Evolutionary conservation across 2,797 vertebrate species (phyloP).

Genomic region (Cyclura pinguis): DNA sequence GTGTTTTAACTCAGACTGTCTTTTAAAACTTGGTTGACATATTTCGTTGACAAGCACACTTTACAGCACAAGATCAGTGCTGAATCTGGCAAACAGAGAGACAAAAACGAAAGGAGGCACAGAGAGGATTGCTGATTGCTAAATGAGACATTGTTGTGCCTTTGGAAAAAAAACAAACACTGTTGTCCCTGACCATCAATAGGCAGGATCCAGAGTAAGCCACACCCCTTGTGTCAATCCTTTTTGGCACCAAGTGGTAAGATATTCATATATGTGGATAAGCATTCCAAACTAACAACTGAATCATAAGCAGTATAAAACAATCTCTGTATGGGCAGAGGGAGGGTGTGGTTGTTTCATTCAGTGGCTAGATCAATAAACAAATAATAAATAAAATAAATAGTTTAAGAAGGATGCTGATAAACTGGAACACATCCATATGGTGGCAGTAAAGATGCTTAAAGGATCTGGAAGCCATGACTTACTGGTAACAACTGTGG

Average conservation of each 20-base stretch:
- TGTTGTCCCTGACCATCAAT: conserved; percentile 55
- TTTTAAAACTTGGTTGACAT: conserved; percentile 85
- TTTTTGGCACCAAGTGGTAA: neutral
- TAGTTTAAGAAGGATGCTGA: no score
- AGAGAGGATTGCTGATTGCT: conserved; percentile 62
- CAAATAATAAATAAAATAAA: no score
- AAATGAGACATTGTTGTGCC: conserved; percentile 70
- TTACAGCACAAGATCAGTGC: conserved; percentile 80
- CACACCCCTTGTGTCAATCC: conserved; percentile 12
- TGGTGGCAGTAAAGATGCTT: no score
- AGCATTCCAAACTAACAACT: neutral
- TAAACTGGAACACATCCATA: no score
- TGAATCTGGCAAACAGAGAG: conserved; percentile 72
- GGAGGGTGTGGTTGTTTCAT: no score
- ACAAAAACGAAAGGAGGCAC: conserved; percentile 20
- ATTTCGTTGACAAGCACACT: conserved; percentile 81
- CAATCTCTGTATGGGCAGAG: neutral
- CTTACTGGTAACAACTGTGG: no score
- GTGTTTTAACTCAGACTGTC: conserved; percentile 80
- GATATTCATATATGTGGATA: neutral
- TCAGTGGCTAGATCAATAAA: no score
- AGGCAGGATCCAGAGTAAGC: neutral
- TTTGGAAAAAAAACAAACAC: conserved; percentile 68
- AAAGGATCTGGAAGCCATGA: no score
- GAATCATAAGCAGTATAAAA: neutral